Evolutionary conservation across 2,888 invertebrate genomes (phyloP).

Genomic region (Drosophila bunnanda): DNA sequence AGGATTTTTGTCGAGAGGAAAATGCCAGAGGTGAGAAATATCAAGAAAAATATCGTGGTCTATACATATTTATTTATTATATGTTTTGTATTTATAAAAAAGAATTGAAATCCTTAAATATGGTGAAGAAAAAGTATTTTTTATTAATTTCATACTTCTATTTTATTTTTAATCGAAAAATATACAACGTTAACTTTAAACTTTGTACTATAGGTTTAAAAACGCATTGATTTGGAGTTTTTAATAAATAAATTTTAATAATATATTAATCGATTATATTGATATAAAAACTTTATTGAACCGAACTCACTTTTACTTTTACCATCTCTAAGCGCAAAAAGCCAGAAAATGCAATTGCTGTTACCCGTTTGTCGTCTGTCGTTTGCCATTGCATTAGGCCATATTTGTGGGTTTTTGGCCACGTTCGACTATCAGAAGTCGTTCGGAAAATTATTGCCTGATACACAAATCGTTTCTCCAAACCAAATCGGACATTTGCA

Average conservation of each 20-base stretch:
- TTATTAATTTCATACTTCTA: too few relatives aligned
- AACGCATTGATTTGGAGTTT: too few relatives aligned
- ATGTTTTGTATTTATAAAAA: neutral
- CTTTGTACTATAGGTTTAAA: too few relatives aligned
- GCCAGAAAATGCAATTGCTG: slow-evolving; percentile 36
- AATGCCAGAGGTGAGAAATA: neutral
- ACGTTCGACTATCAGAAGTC: slow-evolving; percentile 22
- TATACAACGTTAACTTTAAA: too few relatives aligned
- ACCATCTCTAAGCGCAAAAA: neutral
- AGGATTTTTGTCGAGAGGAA: slow-evolving; percentile 4
- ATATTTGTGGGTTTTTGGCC: slow-evolving; percentile 28
- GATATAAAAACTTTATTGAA: too few relatives aligned
- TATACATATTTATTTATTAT: neutral
- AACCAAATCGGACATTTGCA: slow-evolving; percentile 28
- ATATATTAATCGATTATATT: too few relatives aligned
- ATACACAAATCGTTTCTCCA: slow-evolving; percentile 24
- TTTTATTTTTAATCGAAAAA: too few relatives aligned
- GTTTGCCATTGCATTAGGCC: slow-evolving; percentile 17
- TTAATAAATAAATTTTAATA: too few relatives aligned
- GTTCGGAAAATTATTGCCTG: slow-evolving; percentile 25
- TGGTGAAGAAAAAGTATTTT: rapidly evolving
- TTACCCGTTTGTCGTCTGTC: slow-evolving; percentile 15
- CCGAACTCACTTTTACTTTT: neutral
- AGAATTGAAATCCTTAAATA: neutral
- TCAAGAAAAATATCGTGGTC: neutral